These are phyloP conservation scores for Pagetopsis macropterus DNA, from an alignment of 2,797 vertebrate species.

Conservation along the genomic window DNA sequence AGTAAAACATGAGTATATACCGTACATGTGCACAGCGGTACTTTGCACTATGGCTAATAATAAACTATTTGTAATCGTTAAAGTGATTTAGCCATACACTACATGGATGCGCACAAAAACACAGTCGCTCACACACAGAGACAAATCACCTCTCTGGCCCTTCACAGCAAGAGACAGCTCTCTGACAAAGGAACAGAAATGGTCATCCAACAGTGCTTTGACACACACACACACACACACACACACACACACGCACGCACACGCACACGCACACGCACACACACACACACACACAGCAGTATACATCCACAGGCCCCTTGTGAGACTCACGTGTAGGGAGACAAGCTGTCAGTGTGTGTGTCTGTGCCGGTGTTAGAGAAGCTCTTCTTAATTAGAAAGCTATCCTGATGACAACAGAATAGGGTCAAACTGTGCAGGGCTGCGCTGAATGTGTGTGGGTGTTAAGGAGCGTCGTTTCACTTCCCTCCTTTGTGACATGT, in stretches of 20 bases:
- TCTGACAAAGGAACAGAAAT: constrained; percentile 57
- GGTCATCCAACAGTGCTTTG: constrained; percentile 44
- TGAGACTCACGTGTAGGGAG: constrained; percentile 41
- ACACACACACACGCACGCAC: neutral
- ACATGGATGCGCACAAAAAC: neutral
- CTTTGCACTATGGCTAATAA: too few species aligned
- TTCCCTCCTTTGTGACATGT: constrained; percentile 61
- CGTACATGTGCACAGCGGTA: too few species aligned
- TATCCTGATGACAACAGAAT: constrained; percentile 68
- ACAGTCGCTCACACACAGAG: constrained; percentile 25
- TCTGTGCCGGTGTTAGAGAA: constrained; percentile 41
- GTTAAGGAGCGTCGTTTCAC: constrained; percentile 58
- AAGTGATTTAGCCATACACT: neutral
- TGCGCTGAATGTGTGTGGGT: constrained; percentile 44
- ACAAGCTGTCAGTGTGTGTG: constrained; percentile 54
- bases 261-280: constrained; percentile 18
- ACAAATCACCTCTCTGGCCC: constrained; percentile 58
- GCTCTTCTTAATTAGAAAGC: constrained; percentile 68
- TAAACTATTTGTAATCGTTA: neutral
- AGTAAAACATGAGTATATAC: too few species aligned
- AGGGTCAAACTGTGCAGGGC: constrained; percentile 68
- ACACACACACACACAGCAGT: neutral
- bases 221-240: constrained; percentile 2
- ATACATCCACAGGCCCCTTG: constrained; percentile 21
- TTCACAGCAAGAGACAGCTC: constrained; percentile 46